These are phyloP conservation scores for Catharus minimus DNA, from an alignment of 2,113 vertebrate species.

Conservation along the genomic window DNA sequence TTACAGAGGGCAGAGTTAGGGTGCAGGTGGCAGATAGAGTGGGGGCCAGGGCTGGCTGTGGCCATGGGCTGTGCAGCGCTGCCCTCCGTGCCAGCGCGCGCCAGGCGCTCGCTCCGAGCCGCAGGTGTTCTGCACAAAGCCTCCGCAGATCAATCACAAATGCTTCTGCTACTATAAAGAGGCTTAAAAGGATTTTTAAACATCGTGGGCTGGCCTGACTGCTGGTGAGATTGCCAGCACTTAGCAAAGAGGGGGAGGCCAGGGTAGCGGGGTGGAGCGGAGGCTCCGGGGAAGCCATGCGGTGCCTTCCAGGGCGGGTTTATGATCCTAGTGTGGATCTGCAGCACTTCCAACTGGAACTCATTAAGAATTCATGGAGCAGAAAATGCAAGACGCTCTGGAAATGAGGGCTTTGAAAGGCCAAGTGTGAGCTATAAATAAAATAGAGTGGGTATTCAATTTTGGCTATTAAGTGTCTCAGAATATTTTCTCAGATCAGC, in stretches of 20 bases:
- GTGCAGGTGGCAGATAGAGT: constrained; percentile 29
- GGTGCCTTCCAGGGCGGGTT: neutral
- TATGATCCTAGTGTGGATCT: constrained; percentile 53
- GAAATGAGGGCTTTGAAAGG: constrained; percentile 69
- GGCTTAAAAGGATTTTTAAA: constrained; percentile 78
- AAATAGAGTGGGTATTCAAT: constrained; percentile 54
- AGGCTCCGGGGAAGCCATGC: neutral
- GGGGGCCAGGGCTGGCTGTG: constrained; percentile 40
- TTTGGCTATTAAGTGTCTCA: constrained; percentile 57
- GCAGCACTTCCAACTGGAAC: constrained; percentile 71
- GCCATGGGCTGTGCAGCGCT: neutral
- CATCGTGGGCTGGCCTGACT: constrained; percentile 4
- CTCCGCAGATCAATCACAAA: constrained; percentile 72
- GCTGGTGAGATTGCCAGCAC: constrained; percentile 55
- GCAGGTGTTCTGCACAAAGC: constrained; percentile 75
- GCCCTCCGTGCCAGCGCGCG: neutral
- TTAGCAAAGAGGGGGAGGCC: neutral
- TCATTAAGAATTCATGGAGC: constrained; percentile 77
- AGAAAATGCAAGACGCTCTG: constrained; percentile 71
- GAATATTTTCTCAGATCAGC: constrained; percentile 18
- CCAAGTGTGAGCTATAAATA: constrained; percentile 71
- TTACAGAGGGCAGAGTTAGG: constrained; percentile 4
- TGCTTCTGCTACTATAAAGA: constrained; percentile 74
- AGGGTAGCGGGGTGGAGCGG: neutral
- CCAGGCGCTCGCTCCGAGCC: constrained; percentile 25